Percentiles rank a stretch among this genome's conserved stretches.
Conservation (phyloP, 2,113 vertebrate species). For the Ciconia maguari region DNA sequence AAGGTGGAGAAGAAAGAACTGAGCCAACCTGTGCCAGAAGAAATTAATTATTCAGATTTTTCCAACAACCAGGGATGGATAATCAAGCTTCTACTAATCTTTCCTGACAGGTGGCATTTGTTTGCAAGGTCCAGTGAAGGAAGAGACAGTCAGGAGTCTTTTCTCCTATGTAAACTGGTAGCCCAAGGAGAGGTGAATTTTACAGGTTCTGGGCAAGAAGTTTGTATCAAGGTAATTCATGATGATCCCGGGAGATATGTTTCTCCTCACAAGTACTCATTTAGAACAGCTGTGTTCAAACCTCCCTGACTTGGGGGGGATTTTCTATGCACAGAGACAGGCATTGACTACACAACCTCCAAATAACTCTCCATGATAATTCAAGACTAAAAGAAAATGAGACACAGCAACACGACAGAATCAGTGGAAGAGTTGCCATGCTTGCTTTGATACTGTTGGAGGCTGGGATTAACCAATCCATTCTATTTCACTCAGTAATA, state of each 20-base stretch:
- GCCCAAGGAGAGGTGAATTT: neutral
- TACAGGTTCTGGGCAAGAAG: neutral
- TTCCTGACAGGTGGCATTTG: neutral
- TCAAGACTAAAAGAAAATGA: neutral
- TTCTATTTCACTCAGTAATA: neutral
- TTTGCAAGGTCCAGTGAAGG: neutral
- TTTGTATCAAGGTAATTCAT: neutral
- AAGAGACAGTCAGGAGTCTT: neutral
- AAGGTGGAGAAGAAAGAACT: neutral
- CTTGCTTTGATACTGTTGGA: neutral
- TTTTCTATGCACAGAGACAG: neutral
- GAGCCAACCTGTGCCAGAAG: neutral
- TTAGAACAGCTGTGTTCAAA: neutral
- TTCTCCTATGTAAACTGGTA: neutral
- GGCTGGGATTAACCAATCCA: neutral
- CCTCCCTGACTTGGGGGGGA: neutral
- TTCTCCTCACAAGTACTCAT: neutral
- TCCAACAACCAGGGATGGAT: neutral
- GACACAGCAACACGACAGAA: neutral
- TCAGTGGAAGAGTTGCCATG: neutral
- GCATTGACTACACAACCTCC: neutral
- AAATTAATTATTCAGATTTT: neutral
- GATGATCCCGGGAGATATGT: neutral
- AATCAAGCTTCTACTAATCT: neutral
- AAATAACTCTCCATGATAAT: neutral